phyloP scores from a whole-genome alignment of 1,140 invertebrate genomes.

The Pseudomyrmex gracilis region DNA sequence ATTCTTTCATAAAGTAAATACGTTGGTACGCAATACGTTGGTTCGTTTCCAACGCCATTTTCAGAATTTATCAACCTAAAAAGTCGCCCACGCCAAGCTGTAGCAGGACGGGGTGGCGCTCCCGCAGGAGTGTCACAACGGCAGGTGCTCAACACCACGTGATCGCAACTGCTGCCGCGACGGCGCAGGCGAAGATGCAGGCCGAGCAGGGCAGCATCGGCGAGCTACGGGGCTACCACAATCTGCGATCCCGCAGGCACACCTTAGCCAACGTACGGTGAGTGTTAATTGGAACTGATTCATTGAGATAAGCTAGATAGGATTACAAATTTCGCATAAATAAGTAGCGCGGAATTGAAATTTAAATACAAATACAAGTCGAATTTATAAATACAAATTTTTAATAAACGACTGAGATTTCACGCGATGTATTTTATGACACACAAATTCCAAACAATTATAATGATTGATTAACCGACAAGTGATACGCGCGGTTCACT shows the following conservation, averaged over 20 bases:
- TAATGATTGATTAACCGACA: constrained; percentile 1
- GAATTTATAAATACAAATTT: too few relatives aligned
- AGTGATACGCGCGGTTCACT: constrained; percentile 2
- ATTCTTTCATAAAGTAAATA: not conserved
- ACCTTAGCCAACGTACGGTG: constrained; percentile 95
- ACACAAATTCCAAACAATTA: not conserved
- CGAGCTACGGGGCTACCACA: constrained; percentile 94
- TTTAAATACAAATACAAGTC: too few relatives aligned
- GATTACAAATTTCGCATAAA: not conserved
- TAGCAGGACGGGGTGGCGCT: constrained; percentile 83
- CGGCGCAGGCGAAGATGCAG: constrained; percentile 90
- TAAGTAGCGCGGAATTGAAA: not conserved
- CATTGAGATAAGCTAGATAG: too few relatives aligned
- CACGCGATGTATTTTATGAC: not conserved
- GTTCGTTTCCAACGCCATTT: constrained; percentile 64
- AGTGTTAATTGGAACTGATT: constrained; percentile 82
- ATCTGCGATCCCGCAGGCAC: constrained; percentile 92
- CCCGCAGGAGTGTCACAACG: constrained; percentile 84
- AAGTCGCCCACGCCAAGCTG: constrained; percentile 82
- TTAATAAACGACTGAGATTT: too few relatives aligned
- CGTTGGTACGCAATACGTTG: constrained; percentile 12
- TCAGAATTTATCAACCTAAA: constrained; percentile 84
- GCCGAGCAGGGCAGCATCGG: constrained; percentile 95
- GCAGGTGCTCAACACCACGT: constrained; percentile 83
- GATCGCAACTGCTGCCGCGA: constrained; percentile 80